Percentiles rank a stretch among this genome's conserved stretches.
Conservation (phyloP, 2,888 invertebrate genomes). For the Ennomos quercinarius region DNA sequence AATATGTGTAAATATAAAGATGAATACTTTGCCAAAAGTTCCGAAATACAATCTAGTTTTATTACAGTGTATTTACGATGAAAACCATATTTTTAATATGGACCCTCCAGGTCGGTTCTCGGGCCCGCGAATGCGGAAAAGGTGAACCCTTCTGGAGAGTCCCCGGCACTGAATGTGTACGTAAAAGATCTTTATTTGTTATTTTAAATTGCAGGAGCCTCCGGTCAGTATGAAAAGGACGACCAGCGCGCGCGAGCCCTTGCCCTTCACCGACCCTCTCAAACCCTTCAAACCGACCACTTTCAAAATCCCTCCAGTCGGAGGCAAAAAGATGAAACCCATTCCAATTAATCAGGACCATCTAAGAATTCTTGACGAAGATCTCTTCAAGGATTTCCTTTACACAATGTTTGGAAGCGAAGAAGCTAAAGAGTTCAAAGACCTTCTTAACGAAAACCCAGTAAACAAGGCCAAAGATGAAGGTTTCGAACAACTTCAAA, state of each 20-base stretch:
- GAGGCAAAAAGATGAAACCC: slow-evolving; percentile 35
- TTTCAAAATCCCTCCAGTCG: slow-evolving; percentile 48
- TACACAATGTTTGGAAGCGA: slow-evolving; percentile 57
- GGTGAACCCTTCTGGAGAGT: too few species aligned
- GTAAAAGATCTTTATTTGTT: too few species aligned
- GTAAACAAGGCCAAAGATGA: neutral
- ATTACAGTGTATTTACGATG: too few species aligned
- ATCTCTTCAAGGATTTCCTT: slow-evolving; percentile 58
- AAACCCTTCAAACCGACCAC: slow-evolving; percentile 35
- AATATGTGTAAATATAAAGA: too few species aligned
- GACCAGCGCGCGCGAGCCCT: slow-evolving; percentile 36
- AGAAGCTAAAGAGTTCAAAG: slow-evolving; percentile 47
- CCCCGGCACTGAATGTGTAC: too few species aligned
- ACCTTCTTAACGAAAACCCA: slow-evolving; percentile 18
- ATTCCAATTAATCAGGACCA: slow-evolving; percentile 39
- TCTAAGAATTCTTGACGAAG: slow-evolving; percentile 47
- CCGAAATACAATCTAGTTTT: too few species aligned
- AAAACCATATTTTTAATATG: too few species aligned
- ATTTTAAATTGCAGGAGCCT: slow-evolving; percentile 49
- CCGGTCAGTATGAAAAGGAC: slow-evolving; percentile 41
- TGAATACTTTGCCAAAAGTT: too few species aligned
- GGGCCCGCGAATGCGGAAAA: too few species aligned
- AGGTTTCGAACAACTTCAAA: neutral
- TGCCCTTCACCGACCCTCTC: too few species aligned
- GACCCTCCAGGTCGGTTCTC: too few species aligned